A percentile compares a stretch with the other conserved stretches of the same genome.
These are phyloP conservation scores for Neosilurus hyrtlii DNA, from an alignment of 2,797 vertebrate genomes.

Conservation along the genomic window DNA sequence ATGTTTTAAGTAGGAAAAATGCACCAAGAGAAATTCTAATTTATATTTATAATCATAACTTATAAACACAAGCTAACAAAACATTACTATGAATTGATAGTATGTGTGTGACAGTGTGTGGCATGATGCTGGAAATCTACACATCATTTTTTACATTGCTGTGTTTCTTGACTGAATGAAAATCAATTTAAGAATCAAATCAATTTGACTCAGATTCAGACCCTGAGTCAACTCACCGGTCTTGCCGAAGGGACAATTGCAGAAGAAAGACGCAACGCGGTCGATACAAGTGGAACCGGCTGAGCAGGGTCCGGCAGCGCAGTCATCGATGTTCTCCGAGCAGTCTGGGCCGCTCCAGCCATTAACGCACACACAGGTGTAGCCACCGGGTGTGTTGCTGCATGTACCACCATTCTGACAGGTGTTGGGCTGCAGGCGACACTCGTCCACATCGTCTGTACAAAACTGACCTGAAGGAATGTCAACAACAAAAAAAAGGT, in stretches of 20 bases:
- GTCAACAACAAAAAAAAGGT: neutral
- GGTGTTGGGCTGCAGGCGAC: constrained; percentile 79
- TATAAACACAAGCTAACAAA: no score
- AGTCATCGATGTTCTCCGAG: constrained; percentile 81
- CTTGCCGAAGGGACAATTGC: constrained; percentile 74
- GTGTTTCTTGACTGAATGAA: no score
- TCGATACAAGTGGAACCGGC: constrained; percentile 76
- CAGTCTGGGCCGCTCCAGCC: constrained; percentile 81
- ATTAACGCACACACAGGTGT: constrained; percentile 79
- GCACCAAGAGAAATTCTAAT: no score
- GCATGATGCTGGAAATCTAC: no score
- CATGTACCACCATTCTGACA: constrained; percentile 82
- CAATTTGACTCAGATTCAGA: neutral
- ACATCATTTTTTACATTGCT: no score
- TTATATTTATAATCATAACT: no score
- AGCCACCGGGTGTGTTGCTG: constrained; percentile 73
- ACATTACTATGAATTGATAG: no score
- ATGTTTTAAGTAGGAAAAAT: no score
- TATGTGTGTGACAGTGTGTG: no score
- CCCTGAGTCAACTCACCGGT: constrained; percentile 65
- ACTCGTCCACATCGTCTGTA: constrained; percentile 81
- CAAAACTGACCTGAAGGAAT: constrained; percentile 75
- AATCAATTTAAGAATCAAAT: no score
- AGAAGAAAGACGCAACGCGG: constrained; percentile 78
- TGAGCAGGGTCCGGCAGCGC: constrained; percentile 69